Percentiles rank a stretch among this genome's conserved stretches.
Evolutionary conservation across 2,113 vertebrate species (phyloP).

Genomic region (Dipodomys ordii): DNA sequence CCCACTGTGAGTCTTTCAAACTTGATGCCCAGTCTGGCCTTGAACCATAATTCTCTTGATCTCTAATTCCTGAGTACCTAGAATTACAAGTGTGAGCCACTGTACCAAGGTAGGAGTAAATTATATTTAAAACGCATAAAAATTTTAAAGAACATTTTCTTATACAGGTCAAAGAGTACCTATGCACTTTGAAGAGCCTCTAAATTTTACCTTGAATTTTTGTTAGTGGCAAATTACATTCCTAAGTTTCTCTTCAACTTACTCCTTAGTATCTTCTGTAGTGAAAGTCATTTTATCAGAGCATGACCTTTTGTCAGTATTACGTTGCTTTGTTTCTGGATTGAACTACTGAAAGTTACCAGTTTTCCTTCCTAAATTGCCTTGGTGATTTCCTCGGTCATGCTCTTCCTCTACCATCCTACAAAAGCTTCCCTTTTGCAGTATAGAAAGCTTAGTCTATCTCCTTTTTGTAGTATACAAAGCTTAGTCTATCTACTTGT

Average conservation of each 20-base stretch:
- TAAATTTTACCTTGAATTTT: neutral
- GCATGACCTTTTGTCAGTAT: neutral
- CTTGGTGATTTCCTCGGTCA: slow-evolving; percentile 7
- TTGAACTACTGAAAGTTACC: neutral
- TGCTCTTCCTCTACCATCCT: neutral
- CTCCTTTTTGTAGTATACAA: neutral
- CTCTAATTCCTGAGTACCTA: too few relatives aligned
- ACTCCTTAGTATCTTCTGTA: neutral
- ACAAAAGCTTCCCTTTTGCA: slow-evolving; percentile 3
- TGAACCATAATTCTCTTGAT: too few relatives aligned
- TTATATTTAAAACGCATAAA: too few relatives aligned
- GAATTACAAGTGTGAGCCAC: too few relatives aligned
- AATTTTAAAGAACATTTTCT: neutral
- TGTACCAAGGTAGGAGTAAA: too few relatives aligned
- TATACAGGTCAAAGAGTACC: neutral
- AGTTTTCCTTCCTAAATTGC: slow-evolving; percentile 26
- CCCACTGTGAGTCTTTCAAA: too few relatives aligned
- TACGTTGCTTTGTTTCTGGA: slow-evolving; percentile 2
- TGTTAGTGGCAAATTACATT: neutral
- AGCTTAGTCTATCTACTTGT: neutral
- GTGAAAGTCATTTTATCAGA: slow-evolving; percentile 9
- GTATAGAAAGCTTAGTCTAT: neutral
- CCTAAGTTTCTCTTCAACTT: neutral
- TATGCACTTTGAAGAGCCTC: neutral
- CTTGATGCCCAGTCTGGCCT: too few relatives aligned